phyloP scores from a whole-genome alignment of 2,888 invertebrate species.

The Plutella xylostella region DNA sequence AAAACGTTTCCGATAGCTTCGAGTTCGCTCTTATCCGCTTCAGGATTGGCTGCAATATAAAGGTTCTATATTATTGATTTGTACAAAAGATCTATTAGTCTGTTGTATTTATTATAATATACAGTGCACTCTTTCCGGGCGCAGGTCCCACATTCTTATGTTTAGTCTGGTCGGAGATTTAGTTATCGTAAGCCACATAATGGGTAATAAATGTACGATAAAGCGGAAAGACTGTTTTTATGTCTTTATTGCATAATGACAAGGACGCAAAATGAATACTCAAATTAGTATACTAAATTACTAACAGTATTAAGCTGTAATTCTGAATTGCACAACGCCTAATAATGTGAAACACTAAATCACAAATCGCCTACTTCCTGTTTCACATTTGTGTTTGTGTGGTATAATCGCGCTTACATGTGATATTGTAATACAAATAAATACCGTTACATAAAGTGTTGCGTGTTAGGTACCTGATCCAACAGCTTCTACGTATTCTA shows the following conservation, averaged over 20 bases:
- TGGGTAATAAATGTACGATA: background rate
- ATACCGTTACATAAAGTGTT: background rate
- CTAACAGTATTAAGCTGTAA: background rate
- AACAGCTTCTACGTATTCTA: slow-evolving; percentile 88
- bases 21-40: slow-evolving; percentile 75
- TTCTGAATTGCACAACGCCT: background rate
- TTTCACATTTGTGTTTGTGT: background rate
- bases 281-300: no score
- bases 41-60: slow-evolving; percentile 42
- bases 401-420: background rate
- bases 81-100: background rate
- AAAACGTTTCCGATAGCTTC: slow-evolving; percentile 71
- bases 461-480: slow-evolving; percentile 69
- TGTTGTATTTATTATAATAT: background rate
- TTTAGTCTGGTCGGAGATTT: background rate
- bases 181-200: background rate
- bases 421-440: background rate
- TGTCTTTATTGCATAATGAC: no score
- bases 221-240: background rate
- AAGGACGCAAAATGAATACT: no score
- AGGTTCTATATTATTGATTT: background rate
- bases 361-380: background rate
- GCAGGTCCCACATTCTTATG: background rate
- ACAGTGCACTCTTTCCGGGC: background rate
- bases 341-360: background rate